Evolutionary conservation across 2,113 vertebrate species (phyloP), one percentile per base, ranked within the genome.

Genomic region (Artemisiospiza belli): DNA sequence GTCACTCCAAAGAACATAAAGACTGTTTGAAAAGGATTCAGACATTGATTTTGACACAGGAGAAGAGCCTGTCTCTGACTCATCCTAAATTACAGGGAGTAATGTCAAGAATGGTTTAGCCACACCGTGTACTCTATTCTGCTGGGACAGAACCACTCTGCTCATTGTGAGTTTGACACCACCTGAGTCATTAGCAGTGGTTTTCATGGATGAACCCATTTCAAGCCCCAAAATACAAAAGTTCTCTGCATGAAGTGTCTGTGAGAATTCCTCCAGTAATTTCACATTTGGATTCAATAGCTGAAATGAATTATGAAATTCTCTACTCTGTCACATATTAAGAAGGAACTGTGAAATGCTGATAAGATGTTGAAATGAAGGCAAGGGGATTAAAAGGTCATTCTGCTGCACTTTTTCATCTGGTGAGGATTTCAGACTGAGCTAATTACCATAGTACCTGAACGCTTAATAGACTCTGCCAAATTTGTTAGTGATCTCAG

Each of bases 351-450:
- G 84, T 55, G 58, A 88, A 91, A 85, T 18, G 30, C 67, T 83
- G 85, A 90, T 97, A 94, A 88, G 84, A 59, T 76, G 57, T 24
- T 2, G 74, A 90, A 94, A 85, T 2, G 76, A 91, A 88, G 55
- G 55, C 43, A 75, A 86, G n/a, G 37, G 37, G 68, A 88, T 90
- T 90, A 77, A 95, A 94, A 94, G 75, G 85, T 94, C 72, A 86
- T 76, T 83, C 37, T 90, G 35, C 3, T 3, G 10, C 54, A 44
- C 67, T 79, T 79, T 91, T 87, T 92, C 55, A 46, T 91, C 46
- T 92, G 57, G 55, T 72, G 21, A 96, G 72, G 80, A 79, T 94
- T 96, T 95, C 66, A 86, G 31, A 33, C 31, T 47, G 23, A 84
- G 37, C 73, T 94, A 83, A 89, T 94, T 89, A 82, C 31, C 11